Evolutionary conservation across 2,113 vertebrate genomes (phyloP), one percentile per base, ranked within the genome.

Genomic region (Azemiops feae): DNA sequence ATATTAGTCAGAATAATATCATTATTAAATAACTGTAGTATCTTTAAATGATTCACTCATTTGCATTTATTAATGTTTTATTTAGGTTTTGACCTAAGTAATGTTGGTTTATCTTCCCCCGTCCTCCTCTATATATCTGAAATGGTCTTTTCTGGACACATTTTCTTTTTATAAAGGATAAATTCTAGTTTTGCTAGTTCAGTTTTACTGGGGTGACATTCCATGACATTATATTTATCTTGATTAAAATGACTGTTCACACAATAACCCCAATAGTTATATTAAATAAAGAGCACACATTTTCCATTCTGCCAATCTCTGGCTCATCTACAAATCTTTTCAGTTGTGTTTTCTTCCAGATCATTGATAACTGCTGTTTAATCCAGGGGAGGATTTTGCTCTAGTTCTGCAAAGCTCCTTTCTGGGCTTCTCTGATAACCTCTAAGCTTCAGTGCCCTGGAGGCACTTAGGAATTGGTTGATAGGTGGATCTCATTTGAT

Each of bases 361-460:
- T 93, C 74, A 64, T 89, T 85, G 88, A 93, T 93, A 90, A 89
- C 74, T 64, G 88, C 74, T 90, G 64, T 93, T 90, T 93, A 64
- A 52, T 93, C 45, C 39, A 52, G 88, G 88, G 45, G 30, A 12
- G 6, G 18, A 86, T 89, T 89, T 90, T 93, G 54, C 45, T 86
- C 22, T 86, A 90, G 87, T 92, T 85, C 53, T 92, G 11, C 43
- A 89, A 85, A 89, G 4, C 45, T 90, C n/a, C 23, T 64, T 90
- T 47, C 54, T 90, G 69, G 74, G 22, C 25, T 86, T 85, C 74
- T 60, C 23, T 60, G 92, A 90, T 93, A 93, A 93, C 92, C 88
- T 64, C 88, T 90, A 93, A 90, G 88, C 88, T 90, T 87, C 88
- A 64, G 43, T 64, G 54, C 92, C 58, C 69, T 25, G 88, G 74